Evolutionary conservation across 2,113 vertebrate genomes (phyloP).

Genomic region (Austrofundulus limnaeus): DNA sequence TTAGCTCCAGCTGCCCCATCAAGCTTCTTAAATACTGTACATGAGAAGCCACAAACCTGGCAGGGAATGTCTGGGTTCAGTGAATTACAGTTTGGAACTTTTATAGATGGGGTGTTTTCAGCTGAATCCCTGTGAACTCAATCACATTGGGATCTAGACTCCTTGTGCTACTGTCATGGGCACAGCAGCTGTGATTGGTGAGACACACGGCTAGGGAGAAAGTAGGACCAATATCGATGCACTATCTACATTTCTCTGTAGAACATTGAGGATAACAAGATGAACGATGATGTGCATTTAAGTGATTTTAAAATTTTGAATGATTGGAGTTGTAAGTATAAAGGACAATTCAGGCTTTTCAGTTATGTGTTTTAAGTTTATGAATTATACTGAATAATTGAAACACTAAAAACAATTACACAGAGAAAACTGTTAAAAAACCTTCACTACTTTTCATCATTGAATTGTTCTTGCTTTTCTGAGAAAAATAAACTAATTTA

Average conservation of each 20-base stretch:
- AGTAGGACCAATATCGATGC: background rate
- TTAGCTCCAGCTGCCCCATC: too few species aligned
- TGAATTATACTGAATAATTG: background rate
- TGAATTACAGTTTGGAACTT: background rate
- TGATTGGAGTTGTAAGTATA: background rate
- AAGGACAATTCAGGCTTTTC: background rate
- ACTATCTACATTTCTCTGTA: too few species aligned
- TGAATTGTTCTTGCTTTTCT: constrained; percentile 43
- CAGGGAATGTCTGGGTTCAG: background rate
- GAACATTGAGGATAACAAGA: background rate
- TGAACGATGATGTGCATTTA: background rate
- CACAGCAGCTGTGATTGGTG: background rate
- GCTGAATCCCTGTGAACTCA: background rate
- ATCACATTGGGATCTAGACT: background rate
- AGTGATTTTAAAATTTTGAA: background rate
- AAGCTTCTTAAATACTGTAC: too few species aligned
- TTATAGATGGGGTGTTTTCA: background rate
- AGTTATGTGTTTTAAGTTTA: background rate
- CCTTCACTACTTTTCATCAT: background rate
- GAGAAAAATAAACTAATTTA: constrained; percentile 40
- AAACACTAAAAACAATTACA: background rate
- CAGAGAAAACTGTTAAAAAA: too few species aligned
- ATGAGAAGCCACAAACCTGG: background rate
- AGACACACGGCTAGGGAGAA: background rate
- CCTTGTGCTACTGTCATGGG: background rate